A percentile compares a stretch with the other conserved stretches of the same genome.
Conservation (phyloP, 2,113 vertebrate genomes). For the Tautogolabrus adspersus region DNA sequence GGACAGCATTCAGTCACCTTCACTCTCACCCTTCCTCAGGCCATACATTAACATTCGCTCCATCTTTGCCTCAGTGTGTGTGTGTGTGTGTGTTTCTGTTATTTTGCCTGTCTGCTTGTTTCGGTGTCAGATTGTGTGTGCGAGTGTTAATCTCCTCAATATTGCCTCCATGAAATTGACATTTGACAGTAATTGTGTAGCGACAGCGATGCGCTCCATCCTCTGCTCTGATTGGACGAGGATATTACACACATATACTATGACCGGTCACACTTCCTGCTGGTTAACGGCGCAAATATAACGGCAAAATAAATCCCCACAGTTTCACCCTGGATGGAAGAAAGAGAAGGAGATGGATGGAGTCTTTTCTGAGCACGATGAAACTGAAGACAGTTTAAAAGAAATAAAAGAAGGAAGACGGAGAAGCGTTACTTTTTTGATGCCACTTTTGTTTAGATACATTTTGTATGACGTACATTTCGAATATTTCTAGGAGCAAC, state of each 20-base stretch:
- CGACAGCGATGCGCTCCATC: conserved; percentile 82
- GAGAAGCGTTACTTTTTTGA: too few relatives aligned
- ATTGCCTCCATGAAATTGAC: conserved; percentile 93
- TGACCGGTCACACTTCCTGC: conserved; percentile 72
- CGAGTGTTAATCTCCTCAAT: conserved; percentile 87
- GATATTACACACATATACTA: conserved; percentile 79
- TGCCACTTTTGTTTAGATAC: background rate
- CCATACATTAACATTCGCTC: conserved; percentile 71
- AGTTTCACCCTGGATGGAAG: conserved; percentile 32
- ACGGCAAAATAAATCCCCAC: conserved; percentile 79
- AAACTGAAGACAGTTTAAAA: conserved; percentile 32
- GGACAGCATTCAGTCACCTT: conserved; percentile 77
- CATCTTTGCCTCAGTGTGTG: conserved; percentile 24
- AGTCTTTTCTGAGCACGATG: conserved; percentile 16
- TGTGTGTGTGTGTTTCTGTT: conserved; percentile 21
- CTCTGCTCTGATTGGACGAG: conserved; percentile 83
- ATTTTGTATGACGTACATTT: background rate
- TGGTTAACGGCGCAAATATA: conserved; percentile 51
- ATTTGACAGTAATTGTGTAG: conserved; percentile 94
- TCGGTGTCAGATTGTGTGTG: conserved; percentile 21
- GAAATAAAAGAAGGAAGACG: background rate
- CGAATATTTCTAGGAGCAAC: too few relatives aligned
- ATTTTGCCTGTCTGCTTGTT: conserved; percentile 29
- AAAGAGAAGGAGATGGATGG: background rate
- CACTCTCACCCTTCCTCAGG: conserved; percentile 77